Conservation (phyloP, 2,113 vertebrate species). For the Mustelus asterias region DNA sequence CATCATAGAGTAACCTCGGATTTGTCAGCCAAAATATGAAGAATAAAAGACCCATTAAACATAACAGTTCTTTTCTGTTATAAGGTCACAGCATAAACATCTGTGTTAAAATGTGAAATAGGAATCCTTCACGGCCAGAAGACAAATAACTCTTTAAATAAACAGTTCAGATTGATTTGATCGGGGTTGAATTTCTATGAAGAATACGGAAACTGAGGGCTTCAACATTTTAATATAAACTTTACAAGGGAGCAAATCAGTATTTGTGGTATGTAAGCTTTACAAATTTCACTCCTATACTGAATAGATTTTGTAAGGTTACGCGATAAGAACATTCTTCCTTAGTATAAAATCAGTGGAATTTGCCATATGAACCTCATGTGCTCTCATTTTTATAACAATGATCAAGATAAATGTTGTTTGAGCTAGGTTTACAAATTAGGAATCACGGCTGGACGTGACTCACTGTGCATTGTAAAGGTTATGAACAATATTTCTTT, state of each 20-base stretch:
- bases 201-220: neutral
- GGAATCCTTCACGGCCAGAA: neutral
- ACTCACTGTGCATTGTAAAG: neutral
- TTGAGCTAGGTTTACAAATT: neutral
- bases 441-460: neutral
- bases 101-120: neutral
- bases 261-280: neutral
- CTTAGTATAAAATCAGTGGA: neutral
- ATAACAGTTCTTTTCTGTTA: neutral
- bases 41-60: neutral
- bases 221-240: neutral
- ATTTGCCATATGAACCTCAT: neutral
- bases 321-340: neutral
- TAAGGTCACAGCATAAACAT: neutral
- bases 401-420: neutral
- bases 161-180: neutral
- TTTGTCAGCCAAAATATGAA: neutral
- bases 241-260: neutral
- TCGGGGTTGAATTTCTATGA: neutral
- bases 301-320: neutral
- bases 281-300: neutral
- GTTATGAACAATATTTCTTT: neutral
- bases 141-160: neutral
- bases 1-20: neutral
- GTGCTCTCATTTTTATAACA: neutral